These are phyloP conservation scores for Bombus pascuorum DNA, from an alignment of 1,140 invertebrate species.

Conservation along the genomic window DNA sequence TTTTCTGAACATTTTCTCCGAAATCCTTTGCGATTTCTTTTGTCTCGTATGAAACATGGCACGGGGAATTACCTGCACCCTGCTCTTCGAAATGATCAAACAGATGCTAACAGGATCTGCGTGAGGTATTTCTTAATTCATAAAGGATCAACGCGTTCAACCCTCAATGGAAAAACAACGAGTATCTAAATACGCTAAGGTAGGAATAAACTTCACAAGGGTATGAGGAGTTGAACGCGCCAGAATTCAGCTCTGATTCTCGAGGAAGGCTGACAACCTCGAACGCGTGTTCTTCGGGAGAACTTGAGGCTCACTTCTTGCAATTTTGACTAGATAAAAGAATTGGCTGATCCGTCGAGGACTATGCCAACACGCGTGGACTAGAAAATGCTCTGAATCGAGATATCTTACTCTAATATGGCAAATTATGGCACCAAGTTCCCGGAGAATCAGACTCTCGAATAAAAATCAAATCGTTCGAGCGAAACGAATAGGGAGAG, in stretches of 20 bases:
- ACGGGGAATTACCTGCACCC: background rate
- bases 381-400: conserved; percentile 65
- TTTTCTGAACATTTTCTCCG: background rate
- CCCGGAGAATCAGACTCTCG: background rate
- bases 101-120: background rate
- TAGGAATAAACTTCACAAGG: background rate
- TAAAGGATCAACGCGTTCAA: background rate
- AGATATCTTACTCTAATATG: conserved; percentile 70
- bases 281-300: background rate
- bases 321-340: conserved; percentile 78
- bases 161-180: background rate
- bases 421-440: conserved; percentile 76
- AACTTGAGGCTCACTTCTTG: conserved; percentile 34
- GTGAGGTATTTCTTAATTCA: background rate
- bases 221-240: background rate
- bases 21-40: background rate
- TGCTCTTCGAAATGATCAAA: background rate
- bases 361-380: conserved; percentile 43
- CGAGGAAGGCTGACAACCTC: background rate
- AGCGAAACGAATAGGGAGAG: background rate
- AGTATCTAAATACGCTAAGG: background rate
- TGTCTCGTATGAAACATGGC: background rate
- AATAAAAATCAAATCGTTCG: background rate
- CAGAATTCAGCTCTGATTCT: background rate
- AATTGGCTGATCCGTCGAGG: conserved; percentile 5